These are phyloP conservation scores for Ceratina australensis DNA, from an alignment of 1,140 invertebrate genomes.

Conservation along the genomic window DNA sequence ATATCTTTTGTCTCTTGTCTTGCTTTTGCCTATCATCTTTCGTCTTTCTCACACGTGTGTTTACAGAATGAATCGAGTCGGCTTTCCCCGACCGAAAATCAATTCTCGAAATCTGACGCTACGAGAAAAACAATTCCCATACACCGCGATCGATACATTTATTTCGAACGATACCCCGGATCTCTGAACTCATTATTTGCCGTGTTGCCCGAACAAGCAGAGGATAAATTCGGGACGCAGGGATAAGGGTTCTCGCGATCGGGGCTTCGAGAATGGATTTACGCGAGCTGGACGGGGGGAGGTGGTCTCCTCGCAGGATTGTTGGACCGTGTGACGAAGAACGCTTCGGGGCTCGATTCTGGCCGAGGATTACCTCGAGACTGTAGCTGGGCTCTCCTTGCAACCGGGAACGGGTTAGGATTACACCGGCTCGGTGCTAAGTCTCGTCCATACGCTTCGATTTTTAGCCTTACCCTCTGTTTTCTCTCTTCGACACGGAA, in stretches of 20 bases:
- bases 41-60: too few relatives aligned
- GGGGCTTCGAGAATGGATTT: slow-evolving; percentile 33
- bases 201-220: not conserved
- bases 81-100: too few relatives aligned
- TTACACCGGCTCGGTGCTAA: slow-evolving; percentile 9
- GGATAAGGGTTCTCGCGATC: not conserved
- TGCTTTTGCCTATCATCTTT: too few relatives aligned
- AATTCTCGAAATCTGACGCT: too few relatives aligned
- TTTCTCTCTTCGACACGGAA: not conserved
- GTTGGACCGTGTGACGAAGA: slow-evolving; percentile 4
- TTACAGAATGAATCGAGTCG: too few relatives aligned
- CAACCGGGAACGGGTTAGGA: too few relatives aligned
- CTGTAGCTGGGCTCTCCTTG: too few relatives aligned
- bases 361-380: slow-evolving; percentile 22
- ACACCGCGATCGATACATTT: too few relatives aligned
- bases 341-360: slow-evolving; percentile 12
- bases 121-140: too few relatives aligned
- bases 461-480: not conserved
- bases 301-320: not conserved
- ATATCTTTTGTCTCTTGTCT: too few relatives aligned
- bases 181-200: not conserved
- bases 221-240: slow-evolving; percentile 20
- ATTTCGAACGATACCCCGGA: too few relatives aligned
- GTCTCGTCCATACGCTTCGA: slow-evolving; percentile 2
- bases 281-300: not conserved